phyloP scores from a whole-genome alignment of 2,797 vertebrate genomes.

The Thripadectes ignobilis region DNA sequence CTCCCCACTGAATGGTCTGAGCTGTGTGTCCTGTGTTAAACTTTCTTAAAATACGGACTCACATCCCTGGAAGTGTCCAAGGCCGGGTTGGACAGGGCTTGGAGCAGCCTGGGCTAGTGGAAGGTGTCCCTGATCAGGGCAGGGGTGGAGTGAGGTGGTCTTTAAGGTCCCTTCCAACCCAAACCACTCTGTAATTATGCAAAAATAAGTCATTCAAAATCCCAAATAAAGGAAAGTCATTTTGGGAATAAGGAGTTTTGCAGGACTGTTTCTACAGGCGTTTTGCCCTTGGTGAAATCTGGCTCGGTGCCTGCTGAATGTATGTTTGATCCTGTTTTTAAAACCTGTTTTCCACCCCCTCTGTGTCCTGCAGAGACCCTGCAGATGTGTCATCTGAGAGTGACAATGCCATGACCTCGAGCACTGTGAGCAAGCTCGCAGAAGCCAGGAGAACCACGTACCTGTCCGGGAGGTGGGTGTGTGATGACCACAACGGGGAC shows the following conservation, averaged over 20 bases:
- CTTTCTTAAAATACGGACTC: background rate
- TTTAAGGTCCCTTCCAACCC: background rate
- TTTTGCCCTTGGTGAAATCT: background rate
- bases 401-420: constrained; percentile 89
- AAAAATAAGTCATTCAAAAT: background rate
- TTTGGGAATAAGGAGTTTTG: background rate
- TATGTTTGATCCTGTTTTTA: rapidly evolving
- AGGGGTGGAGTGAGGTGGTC: background rate
- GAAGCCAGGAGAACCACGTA: constrained; percentile 95
- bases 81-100: background rate
- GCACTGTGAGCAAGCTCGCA: constrained; percentile 94
- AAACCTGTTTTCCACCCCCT: background rate
- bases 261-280: background rate
- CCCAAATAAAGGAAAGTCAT: background rate
- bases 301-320: background rate
- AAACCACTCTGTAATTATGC: background rate
- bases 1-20: background rate
- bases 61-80: background rate
- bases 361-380: constrained; percentile 81
- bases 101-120: background rate
- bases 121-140: background rate
- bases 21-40: background rate
- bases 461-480: constrained; percentile 96
- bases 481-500: constrained; percentile 95
- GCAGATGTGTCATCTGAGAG: constrained; percentile 86